Percentiles rank a stretch among this genome's conserved stretches.
Conservation (phyloP, 2,888 invertebrate species). For the Cepaea hortensis region DNA sequence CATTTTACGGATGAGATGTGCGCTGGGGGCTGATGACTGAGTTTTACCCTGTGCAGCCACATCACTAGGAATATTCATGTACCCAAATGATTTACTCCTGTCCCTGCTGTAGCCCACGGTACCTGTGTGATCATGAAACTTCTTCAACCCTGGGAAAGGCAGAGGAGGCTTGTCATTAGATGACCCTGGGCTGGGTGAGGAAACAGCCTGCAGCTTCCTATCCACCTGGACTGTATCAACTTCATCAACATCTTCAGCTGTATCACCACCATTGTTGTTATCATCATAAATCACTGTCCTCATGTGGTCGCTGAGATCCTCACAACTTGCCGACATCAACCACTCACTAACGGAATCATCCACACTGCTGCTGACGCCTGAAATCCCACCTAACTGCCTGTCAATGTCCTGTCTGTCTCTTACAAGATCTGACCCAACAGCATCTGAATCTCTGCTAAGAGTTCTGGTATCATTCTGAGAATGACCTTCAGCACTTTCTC, state of each 20-base stretch:
- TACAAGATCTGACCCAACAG: background rate
- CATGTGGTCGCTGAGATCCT: slow-evolving; percentile 65
- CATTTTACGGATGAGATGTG: slow-evolving; percentile 52
- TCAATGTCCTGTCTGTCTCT: background rate
- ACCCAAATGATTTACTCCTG: slow-evolving; percentile 54
- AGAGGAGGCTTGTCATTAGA: slow-evolving; percentile 57
- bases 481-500: background rate
- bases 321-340: slow-evolving; percentile 65
- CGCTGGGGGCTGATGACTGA: slow-evolving; percentile 45
- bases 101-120: slow-evolving; percentile 47
- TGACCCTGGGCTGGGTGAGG: background rate
- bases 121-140: slow-evolving; percentile 62
- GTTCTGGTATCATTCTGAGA: background rate
- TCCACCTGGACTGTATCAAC: background rate
- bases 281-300: slow-evolving; percentile 55
- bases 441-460: background rate
- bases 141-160: slow-evolving; percentile 64
- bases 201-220: slow-evolving; percentile 20
- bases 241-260: slow-evolving; percentile 43
- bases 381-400: slow-evolving; percentile 23
- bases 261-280: slow-evolving; percentile 41
- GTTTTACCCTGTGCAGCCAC: background rate
- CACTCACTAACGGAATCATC: slow-evolving; percentile 43
- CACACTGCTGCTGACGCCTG: slow-evolving; percentile 13
- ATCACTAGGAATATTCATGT: slow-evolving; percentile 46